Evolutionary conservation across 1,140 invertebrate species (phyloP).

Genomic region (Drosophila simulans): DNA sequence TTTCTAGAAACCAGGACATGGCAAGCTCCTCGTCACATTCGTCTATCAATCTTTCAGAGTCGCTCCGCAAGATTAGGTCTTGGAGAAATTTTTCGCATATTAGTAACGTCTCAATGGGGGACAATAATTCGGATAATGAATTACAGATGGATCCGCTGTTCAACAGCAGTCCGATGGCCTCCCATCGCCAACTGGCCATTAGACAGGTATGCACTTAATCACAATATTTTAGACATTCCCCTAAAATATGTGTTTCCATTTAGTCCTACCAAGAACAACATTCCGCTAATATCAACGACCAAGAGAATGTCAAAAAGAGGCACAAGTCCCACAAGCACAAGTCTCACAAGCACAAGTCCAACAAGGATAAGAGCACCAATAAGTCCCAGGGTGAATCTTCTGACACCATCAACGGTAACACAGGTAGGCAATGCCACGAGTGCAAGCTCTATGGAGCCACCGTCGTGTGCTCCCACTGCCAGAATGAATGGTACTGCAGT

Average conservation of each 20-base stretch:
- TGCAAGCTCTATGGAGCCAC: conserved; percentile 91
- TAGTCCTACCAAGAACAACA: conserved; percentile 31
- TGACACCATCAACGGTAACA: conserved; percentile 33
- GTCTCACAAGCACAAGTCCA: neutral
- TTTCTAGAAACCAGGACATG: conserved; percentile 30
- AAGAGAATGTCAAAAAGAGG: no score
- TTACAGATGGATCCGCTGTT: conserved; percentile 39
- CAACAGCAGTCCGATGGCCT: conserved; percentile 59
- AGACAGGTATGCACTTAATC: conserved; percentile 8
- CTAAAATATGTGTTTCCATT: neutral
- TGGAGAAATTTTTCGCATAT: neutral
- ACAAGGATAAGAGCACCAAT: conserved; percentile 1
- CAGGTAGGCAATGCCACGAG: conserved; percentile 88
- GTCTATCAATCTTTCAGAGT: neutral
- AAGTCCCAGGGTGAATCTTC: conserved; percentile 1
- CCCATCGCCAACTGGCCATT: neutral
- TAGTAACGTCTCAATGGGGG: conserved; percentile 32
- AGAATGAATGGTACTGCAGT: conserved; percentile 96
- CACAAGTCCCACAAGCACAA: neutral
- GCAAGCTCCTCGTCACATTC: conserved; percentile 37
- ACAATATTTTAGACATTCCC: neutral
- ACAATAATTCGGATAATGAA: conserved; percentile 51
- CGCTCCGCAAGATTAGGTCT: neutral
- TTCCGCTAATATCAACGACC: conserved; percentile 40
- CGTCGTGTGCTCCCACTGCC: conserved; percentile 94